These are phyloP conservation scores for Leptopterna dolabrata DNA, from an alignment of 2,888 invertebrate genomes.

Conservation along the genomic window DNA sequence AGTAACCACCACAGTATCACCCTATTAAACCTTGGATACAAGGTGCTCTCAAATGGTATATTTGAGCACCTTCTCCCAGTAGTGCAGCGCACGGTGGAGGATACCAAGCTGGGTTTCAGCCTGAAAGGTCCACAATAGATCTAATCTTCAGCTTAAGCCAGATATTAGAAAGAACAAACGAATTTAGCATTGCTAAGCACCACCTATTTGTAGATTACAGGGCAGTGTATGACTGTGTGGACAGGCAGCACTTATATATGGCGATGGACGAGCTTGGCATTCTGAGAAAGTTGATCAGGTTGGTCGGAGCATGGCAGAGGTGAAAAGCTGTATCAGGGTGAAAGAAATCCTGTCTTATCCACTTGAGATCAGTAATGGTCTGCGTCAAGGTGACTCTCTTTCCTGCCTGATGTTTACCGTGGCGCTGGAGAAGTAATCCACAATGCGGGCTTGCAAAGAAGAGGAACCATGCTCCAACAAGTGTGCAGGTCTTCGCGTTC, in stretches of 20 bases:
- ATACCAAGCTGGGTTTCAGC: neutral
- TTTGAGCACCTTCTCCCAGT: neutral
- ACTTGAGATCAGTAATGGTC: neutral
- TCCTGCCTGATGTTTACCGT: neutral
- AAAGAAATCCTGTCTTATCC: neutral
- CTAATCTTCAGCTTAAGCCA: neutral
- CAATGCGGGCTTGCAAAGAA: neutral
- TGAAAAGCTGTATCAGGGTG: neutral
- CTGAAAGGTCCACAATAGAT: neutral
- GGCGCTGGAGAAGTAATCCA: too few relatives aligned
- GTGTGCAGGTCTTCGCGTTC: neutral
- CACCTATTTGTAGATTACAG: too few relatives aligned
- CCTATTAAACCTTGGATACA: too few relatives aligned
- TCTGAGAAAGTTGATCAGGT: too few relatives aligned
- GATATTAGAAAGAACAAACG: too few relatives aligned
- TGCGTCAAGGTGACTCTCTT: too few relatives aligned
- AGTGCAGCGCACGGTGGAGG: neutral
- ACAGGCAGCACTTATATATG: too few relatives aligned
- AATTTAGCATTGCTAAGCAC: too few relatives aligned
- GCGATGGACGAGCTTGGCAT: too few relatives aligned
- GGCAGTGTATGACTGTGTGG: neutral
- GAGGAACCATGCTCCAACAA: slow-evolving; percentile 40
- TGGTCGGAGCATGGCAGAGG: too few relatives aligned
- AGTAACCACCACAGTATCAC: too few relatives aligned
- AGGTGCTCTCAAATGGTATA: neutral